Evolutionary conservation across 2,113 vertebrate species (phyloP).

Genomic region (Galbula dea): DNA sequence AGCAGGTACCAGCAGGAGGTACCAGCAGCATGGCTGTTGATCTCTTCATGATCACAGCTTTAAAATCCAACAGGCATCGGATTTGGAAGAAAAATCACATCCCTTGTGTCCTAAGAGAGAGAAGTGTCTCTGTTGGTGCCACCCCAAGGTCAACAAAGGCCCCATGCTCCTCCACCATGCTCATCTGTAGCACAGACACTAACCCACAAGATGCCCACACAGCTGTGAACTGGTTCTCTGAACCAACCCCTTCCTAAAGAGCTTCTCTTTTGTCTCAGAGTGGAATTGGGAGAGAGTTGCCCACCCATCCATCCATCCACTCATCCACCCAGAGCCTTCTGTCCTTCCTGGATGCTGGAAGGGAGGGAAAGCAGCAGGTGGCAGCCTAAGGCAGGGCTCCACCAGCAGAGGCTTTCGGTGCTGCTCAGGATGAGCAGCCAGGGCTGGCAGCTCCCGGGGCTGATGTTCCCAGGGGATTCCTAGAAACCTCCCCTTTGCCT

Average conservation of each 20-base stretch:
- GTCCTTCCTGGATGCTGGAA: not conserved
- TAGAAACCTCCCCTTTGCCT: too few species aligned
- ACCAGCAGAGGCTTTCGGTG: not conserved
- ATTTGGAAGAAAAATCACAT: not conserved
- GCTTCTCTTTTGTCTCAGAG: not conserved
- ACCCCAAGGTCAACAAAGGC: not conserved
- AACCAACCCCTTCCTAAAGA: not conserved
- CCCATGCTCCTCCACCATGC: not conserved
- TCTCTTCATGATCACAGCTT: not conserved
- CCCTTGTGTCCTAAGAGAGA: not conserved
- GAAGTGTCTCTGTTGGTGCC: too few species aligned
- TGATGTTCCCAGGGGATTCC: not conserved
- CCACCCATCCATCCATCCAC: not conserved
- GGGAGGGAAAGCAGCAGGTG: constrained; percentile 5
- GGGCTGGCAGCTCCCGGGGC: rapidly evolving
- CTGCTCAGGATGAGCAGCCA: rapidly evolving
- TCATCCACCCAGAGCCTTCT: not conserved
- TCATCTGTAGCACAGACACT: rapidly evolving
- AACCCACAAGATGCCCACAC: not conserved
- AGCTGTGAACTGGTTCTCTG: not conserved
- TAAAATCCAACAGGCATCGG: not conserved
- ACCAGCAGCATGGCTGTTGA: not conserved
- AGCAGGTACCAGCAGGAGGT: not conserved
- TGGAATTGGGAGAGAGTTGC: too few species aligned
- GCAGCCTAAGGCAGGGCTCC: constrained; percentile 1